phyloP scores from a whole-genome alignment of 2,888 invertebrate genomes.

The Onthophagus sagittarius region DNA sequence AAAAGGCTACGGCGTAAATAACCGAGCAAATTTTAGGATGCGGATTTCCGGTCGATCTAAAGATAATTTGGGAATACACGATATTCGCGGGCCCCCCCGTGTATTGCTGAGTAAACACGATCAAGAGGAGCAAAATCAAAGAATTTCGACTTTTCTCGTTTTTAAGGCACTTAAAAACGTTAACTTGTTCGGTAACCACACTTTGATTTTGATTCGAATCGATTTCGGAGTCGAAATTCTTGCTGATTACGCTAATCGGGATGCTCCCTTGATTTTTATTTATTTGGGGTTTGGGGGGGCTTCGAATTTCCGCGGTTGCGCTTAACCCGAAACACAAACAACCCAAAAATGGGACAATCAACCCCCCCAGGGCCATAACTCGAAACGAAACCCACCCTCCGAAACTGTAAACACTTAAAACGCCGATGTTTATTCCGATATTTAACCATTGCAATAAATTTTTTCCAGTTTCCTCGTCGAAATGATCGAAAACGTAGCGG shows the following conservation, averaged over 20 bases:
- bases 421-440: conserved; percentile 27
- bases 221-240: background rate
- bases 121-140: conserved; percentile 27
- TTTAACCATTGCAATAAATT: conserved; percentile 25
- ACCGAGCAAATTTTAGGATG: conserved; percentile 29
- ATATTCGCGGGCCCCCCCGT: conserved; percentile 31
- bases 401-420: conserved; percentile 25
- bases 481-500: conserved; percentile 30
- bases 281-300: background rate
- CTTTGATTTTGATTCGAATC: conserved; percentile 6
- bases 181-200: conserved; percentile 14
- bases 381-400: conserved; percentile 28
- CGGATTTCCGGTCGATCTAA: conserved; percentile 24
- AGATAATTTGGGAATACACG: conserved; percentile 32
- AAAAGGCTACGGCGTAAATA: conserved; percentile 26
- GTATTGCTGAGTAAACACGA: conserved; percentile 31
- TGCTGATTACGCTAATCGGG: conserved; percentile 4
- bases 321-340: conserved; percentile 24
- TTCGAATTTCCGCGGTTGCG: conserved; percentile 1
- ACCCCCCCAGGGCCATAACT: conserved; percentile 24
- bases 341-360: conserved; percentile 25
- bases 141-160: conserved; percentile 24
- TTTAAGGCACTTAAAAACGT: conserved; percentile 19
- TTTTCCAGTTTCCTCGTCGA: conserved; percentile 24
- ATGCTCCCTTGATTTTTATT: background rate